Evolutionary conservation across 2,113 vertebrate genomes (phyloP), one percentile per base, ranked within the genome.

Genomic region (Strigops habroptila): DNA sequence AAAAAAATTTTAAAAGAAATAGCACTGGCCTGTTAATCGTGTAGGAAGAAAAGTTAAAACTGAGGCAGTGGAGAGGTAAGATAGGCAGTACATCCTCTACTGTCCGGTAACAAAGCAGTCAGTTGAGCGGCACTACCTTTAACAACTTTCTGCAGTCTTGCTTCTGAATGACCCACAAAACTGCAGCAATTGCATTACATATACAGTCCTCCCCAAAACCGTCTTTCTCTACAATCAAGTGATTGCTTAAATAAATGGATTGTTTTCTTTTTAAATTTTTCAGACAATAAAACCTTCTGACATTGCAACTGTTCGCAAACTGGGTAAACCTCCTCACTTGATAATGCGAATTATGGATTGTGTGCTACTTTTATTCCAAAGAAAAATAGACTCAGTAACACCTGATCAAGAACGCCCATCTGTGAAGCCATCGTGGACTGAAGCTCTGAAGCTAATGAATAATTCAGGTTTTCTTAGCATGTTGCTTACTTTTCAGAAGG

Each of bases 301-400:
- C 91, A 99, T 99, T 23, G 98, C 98, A 90, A 98, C 98, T 18
- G 98, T 99, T 92, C 98, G 98, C 87, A 99, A 98, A 91, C 96
- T 99, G 91, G 98, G 98, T 53, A 98, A 98, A 86, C 98, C 98
- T 71, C 98, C 98, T 77, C 98, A 98, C 76, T 97, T 99, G 94
- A 99, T 99, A 96, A 99, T 99, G 98, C 95, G 98, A 90, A 99
- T 99, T 96, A 99, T 99, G 98, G 98, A 99, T 79, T 98, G 98
- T 2, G 98, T 98, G 28, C 95, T 99, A 77, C 97, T 99, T 94
- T 96, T 99, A 41, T 98, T 99, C 93, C 98, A 98, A 96, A 98
- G 98, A 83, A 98, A 97, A 97, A 92, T 99, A 49, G 98, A 98
- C 76, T 2, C 96, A 1, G 97, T 99, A 53, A 97, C 97, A 28